These are phyloP conservation scores for Diglossa cyanea DNA, from an alignment of 2,797 vertebrate genomes.

Conservation along the genomic window DNA sequence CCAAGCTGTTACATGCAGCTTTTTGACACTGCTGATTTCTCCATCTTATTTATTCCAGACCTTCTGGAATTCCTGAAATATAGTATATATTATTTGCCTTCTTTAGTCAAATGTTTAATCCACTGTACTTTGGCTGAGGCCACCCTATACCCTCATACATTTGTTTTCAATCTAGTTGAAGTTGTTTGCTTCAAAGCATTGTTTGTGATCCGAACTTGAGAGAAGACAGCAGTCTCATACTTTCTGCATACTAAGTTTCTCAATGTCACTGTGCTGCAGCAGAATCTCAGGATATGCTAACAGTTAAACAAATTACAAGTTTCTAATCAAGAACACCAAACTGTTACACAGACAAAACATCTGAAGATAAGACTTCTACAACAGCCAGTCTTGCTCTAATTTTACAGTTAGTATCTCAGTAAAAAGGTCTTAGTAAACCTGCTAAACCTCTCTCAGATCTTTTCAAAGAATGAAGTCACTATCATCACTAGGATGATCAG, in stretches of 20 bases:
- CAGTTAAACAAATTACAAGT: neutral
- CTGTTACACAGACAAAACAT: neutral
- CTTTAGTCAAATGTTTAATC: neutral
- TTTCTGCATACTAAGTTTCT: neutral
- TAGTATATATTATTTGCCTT: neutral
- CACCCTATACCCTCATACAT: neutral
- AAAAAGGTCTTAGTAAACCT: neutral
- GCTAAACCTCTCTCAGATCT: neutral
- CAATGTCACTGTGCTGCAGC: neutral
- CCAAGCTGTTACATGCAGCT: neutral
- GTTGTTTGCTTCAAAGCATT: neutral
- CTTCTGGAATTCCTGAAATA: neutral
- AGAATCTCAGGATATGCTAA: neutral
- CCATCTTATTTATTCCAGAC: neutral
- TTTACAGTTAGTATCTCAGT: neutral
- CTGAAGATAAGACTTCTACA: neutral
- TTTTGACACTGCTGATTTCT: neutral
- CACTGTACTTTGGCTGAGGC: neutral
- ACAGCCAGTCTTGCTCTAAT: neutral
- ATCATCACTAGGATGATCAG: neutral
- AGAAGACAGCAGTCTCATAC: neutral
- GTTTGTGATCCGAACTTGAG: neutral
- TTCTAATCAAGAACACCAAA: neutral
- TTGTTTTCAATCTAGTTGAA: neutral
- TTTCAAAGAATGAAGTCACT: neutral